Base-by-base conservation (phyloP, 2,797 vertebrate genomes). In the Sebastes melanostomus region DNA sequence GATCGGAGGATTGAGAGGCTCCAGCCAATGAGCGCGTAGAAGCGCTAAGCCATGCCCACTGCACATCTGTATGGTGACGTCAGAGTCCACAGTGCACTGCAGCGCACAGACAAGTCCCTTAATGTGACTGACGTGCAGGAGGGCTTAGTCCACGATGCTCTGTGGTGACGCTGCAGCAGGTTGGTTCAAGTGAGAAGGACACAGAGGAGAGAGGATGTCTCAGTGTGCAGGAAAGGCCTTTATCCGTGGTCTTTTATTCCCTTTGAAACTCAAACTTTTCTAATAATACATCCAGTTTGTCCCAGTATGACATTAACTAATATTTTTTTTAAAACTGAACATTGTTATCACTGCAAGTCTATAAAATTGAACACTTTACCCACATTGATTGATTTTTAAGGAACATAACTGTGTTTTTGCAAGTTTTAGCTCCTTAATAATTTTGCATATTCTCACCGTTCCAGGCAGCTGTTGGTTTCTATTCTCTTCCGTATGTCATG, bases 11-110 rank as follows among this genome's bases (percentile, higher is more conserved):
- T 78, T 74, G 87, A 83, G 69, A 81, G 56, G 72, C 76, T 80
- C n/a, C 55, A 46, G 79, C 91, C 92, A 92, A 88, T 92, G 20
- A 88, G 90, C 72, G 14, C 14, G 22, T 8, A n/a, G 85, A 14
- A 63, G 38, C 63, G 3, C 63, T 79, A 75, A 82, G 82, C 91
- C 88, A 77, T 36, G 81, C 88, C 93, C 88, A 72, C 83, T 66
- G 85, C 83, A 93, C 91, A 92, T 93, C 89, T 93, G 90, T 81
- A 88, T 72, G 2, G 5, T 90, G 89, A 91, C 77, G 77, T 90
- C 91, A 90, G 82, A 75, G 72, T 75, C 59, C 42, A 18, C 75
- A 66, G 69, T 59, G 68, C 70, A 66, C 80, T 82, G 77, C 84
- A 84, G 82, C 78, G 50, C 69, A 30, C 54, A 25, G 72, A 67